phyloP scores from a whole-genome alignment of 37 sponge, comb jelly and placozoan species.

The Haliclona indistincta region DNA sequence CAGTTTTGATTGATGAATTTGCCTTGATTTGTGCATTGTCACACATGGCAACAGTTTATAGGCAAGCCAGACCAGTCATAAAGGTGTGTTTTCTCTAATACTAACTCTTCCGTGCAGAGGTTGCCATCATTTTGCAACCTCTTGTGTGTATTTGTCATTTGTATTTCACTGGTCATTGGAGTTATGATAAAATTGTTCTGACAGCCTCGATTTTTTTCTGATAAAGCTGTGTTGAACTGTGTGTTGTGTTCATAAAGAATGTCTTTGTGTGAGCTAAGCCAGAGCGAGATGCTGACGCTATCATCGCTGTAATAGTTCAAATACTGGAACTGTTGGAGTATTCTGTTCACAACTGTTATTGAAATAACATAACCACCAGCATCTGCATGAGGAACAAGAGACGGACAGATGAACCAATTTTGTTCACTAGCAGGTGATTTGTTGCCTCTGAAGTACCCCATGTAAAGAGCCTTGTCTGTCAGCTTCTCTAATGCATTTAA shows the following conservation, averaged over 20 bases:
- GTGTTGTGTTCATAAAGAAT: neutral
- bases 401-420: neutral
- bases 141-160: neutral
- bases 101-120: neutral
- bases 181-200: neutral
- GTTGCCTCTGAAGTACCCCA: slow-evolving; percentile 1
- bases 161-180: neutral
- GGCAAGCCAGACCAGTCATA: slow-evolving; percentile 7
- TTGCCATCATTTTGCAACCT: neutral
- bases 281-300: neutral
- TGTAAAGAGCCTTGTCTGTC: neutral
- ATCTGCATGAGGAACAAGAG: neutral
- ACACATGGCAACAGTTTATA: neutral
- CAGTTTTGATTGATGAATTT: too few relatives aligned
- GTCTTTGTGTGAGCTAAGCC: neutral
- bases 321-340: neutral
- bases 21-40: too few relatives aligned
- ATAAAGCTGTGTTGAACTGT: neutral
- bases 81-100: neutral
- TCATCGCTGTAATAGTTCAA: neutral
- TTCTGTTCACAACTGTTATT: neutral
- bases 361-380: neutral
- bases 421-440: neutral
- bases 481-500: neutral
- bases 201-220: neutral